Percentiles rank a stretch among this genome's conserved stretches.
Evolutionary conservation across 1,140 invertebrate genomes (phyloP).

Genomic region (Drosophila triauraria): DNA sequence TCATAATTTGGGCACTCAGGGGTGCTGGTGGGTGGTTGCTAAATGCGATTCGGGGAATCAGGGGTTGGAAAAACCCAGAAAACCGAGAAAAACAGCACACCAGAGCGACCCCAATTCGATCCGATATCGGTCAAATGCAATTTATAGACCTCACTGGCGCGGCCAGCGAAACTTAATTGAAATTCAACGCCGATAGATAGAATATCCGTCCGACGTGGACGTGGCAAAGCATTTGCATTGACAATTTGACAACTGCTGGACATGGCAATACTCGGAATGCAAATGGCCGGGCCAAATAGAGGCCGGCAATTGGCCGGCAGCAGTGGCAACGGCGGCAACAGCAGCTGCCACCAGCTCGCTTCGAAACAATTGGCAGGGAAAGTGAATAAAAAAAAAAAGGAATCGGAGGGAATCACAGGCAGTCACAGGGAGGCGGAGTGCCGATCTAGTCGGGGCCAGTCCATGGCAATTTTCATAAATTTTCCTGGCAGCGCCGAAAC

Average conservation of each 20-base stretch:
- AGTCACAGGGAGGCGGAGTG: neutral
- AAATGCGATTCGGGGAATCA: slow-evolving; percentile 21
- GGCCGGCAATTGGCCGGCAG: slow-evolving; percentile 32
- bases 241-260: slow-evolving; percentile 72
- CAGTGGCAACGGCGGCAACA: slow-evolving; percentile 20
- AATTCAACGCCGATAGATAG: slow-evolving; percentile 51
- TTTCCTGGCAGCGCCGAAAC: slow-evolving; percentile 55
- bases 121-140: slow-evolving; percentile 47
- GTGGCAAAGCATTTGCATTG: slow-evolving; percentile 64
- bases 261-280: slow-evolving; percentile 44
- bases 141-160: slow-evolving; percentile 12
- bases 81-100: neutral
- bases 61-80: slow-evolving; percentile 7
- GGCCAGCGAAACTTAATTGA: slow-evolving; percentile 39
- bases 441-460: slow-evolving; percentile 3
- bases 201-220: slow-evolving; percentile 53
- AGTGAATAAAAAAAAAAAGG: slow-evolving; percentile 42
- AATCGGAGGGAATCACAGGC: no score
- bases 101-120: slow-evolving; percentile 10
- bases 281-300: slow-evolving; percentile 45
- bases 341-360: slow-evolving; percentile 9
- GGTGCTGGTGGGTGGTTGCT: neutral
- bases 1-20: slow-evolving; percentile 26
- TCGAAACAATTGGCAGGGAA: slow-evolving; percentile 57
- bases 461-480: slow-evolving; percentile 79